Evolutionary conservation across 2,797 vertebrate species (phyloP), one percentile per base, ranked within the genome.

Genomic region (Dicrostonyx torquatus): DNA sequence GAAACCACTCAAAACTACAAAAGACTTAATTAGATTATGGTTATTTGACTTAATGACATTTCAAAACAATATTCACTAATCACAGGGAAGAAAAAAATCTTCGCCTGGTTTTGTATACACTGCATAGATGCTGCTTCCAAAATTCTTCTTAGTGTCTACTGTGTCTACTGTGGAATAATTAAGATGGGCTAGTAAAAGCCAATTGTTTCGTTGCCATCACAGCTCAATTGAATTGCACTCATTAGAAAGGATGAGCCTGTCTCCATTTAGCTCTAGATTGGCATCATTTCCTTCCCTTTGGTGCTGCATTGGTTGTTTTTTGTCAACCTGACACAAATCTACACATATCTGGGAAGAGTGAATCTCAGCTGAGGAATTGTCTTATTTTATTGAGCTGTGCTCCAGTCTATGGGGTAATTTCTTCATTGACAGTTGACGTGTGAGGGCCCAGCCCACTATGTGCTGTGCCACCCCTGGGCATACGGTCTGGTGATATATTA

Each of bases 1-100:
- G 43, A 93, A 95, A 92, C 60, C 22, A n/a, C 82, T 89, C 50
- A 94, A 66, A 95, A 73, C 40, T 79, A 93, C 58, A 94, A 93
- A 91, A 94, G 17, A 79, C 50, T 95, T 95, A 82, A 94, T 95
- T 96, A 97, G 64, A 50, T 53, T 68, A 50, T 72, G 87, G 87
- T 80, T 96, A 77, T 89, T 96, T 87, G 87, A 95, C 70, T 94
- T 97, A 80, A 96, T 92, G 73, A 53, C 48, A 62, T 94, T 95
- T 94, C 92, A 94, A 93, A 87, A 96, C 93, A 95, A 94, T 94
- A 91, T 92, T 96, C 93, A 80, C 84, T 92, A 92, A 87, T 87
- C 37, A 70, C 76, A 58, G 53, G 24, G 48, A 48, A 96, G 75
- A n/a, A 85, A 93, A 95, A 87, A 88, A 43, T 37, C 26, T 72